phyloP scores from a whole-genome alignment of 1,140 invertebrate species.

The Drosophila fuyamai region DNA sequence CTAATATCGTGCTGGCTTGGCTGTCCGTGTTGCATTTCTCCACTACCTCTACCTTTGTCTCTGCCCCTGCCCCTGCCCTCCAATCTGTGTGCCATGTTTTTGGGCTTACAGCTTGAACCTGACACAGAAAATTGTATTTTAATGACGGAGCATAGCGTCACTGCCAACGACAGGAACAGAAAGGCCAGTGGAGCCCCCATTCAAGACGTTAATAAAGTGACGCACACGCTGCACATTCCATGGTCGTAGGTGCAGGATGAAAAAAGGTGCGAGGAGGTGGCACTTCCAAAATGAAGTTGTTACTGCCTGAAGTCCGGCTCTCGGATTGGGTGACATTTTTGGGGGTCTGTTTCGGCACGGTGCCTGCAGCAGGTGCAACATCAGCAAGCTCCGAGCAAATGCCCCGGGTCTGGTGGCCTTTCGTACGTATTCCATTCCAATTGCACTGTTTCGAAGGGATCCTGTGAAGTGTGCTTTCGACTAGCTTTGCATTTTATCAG shows the following conservation, averaged over 20 bases:
- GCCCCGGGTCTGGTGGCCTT: constrained; percentile 28
- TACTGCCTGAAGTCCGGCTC: constrained; percentile 34
- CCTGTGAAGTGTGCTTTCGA: constrained; percentile 38
- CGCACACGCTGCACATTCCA: constrained; percentile 54
- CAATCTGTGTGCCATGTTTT: constrained; percentile 28
- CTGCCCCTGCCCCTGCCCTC: neutral
- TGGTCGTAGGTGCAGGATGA: constrained; percentile 5
- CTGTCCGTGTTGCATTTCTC: constrained; percentile 63
- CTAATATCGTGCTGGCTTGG: constrained; percentile 53
- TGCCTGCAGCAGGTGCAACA: constrained; percentile 47
- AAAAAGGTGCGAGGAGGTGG: neutral
- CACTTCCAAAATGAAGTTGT: constrained; percentile 74
- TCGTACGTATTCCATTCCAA: constrained; percentile 45
- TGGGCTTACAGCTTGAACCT: constrained; percentile 76
- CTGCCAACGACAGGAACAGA: constrained; percentile 37
- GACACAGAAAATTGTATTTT: constrained; percentile 83
- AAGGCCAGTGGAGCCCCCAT: constrained; percentile 23
- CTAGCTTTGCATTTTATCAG: constrained; percentile 48
- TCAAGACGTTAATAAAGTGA: constrained; percentile 82
- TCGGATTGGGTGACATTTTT: constrained; percentile 37
- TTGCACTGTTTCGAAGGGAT: constrained; percentile 21
- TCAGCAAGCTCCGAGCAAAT: constrained; percentile 13
- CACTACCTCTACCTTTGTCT: constrained; percentile 2
- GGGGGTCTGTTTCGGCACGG: constrained; percentile 6
- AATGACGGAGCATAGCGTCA: constrained; percentile 69